These are phyloP conservation scores for human (Homo sapiens) DNA, from an alignment of 2,113 vertebrate species.

Conservation along the genomic window GRCh38 chr19:24163001-24163500, in stretches of 20 bases:
- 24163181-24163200: constrained; percentile 61
- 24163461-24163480: too few relatives aligned
- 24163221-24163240: constrained; percentile 11
- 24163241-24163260: constrained; percentile 79
- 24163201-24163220: constrained; percentile 69
- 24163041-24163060: not conserved
- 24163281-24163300: constrained; percentile 85
- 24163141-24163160: constrained; percentile 39
- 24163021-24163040: not conserved
- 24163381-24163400: constrained; percentile 1
- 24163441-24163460: too few relatives aligned
- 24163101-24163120: constrained; percentile 83
- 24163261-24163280: constrained; percentile 76
- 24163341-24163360: constrained; percentile 79
- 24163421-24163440: too few relatives aligned
- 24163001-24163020: not conserved
- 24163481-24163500: too few relatives aligned
- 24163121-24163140: constrained; percentile 90
- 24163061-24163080: constrained; percentile 58
- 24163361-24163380: not conserved
- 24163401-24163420: too few relatives aligned
- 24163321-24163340: constrained; percentile 86
- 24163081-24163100: constrained; percentile 84
- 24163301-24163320: not conserved
- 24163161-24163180: constrained; percentile 88